Conservation (phyloP, 2,888 invertebrate species). For the Caenorhabditis wallacei region DNA sequence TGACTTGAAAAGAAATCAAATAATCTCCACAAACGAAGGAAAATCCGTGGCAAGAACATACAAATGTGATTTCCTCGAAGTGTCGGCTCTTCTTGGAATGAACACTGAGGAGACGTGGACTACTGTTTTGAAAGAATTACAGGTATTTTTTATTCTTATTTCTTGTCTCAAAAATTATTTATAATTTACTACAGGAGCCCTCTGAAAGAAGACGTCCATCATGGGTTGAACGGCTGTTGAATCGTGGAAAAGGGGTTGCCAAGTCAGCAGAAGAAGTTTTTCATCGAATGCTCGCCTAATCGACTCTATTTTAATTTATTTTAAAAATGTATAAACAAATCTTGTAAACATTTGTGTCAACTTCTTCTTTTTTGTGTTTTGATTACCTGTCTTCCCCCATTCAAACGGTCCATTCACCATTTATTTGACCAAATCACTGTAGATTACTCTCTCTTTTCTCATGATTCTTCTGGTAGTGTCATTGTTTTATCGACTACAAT, state of each 20-base stretch:
- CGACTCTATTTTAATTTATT: background rate
- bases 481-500: too few species aligned
- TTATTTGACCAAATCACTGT: too few species aligned
- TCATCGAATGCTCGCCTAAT: constrained; percentile 55
- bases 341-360: too few species aligned
- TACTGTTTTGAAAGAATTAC: constrained; percentile 74
- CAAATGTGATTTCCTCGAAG: constrained; percentile 79
- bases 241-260: constrained; percentile 77
- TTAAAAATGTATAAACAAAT: too few species aligned
- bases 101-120: constrained; percentile 79
- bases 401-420: too few species aligned
- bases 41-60: constrained; percentile 79
- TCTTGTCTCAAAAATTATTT: too few species aligned
- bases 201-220: constrained; percentile 54
- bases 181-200: constrained; percentile 38
- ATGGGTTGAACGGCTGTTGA: constrained; percentile 74
- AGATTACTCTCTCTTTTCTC: too few species aligned
- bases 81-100: constrained; percentile 78
- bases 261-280: constrained; percentile 80
- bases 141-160: too few species aligned
- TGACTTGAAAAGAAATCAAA: constrained; percentile 79
- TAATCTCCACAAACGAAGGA: constrained; percentile 77
- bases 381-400: background rate
- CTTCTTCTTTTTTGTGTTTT: background rate
- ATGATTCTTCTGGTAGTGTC: too few species aligned